phyloP scores from a whole-genome alignment of 2,113 vertebrate genomes.

The Charadrius vociferus region DNA sequence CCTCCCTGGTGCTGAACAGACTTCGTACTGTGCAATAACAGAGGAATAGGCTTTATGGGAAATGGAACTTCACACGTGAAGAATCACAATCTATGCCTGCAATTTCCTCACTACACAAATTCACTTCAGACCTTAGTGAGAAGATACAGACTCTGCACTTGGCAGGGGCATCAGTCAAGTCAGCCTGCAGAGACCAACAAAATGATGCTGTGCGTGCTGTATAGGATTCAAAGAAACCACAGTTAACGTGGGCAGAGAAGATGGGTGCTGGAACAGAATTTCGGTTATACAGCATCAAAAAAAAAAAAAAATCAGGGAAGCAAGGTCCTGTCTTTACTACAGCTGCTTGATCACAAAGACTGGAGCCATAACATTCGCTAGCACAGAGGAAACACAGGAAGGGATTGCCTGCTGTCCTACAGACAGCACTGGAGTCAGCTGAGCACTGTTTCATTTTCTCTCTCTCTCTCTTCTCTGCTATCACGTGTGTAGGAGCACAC shows the following conservation, averaged over 20 bases:
- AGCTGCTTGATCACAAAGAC: not conserved
- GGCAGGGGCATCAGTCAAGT: not conserved
- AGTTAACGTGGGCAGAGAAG: not conserved
- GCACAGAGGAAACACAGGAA: fast-evolving
- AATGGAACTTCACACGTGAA: not conserved
- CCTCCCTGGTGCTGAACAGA: not conserved
- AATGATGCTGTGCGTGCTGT: fast-evolving
- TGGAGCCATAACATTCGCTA: not conserved
- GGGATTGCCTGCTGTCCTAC: not conserved
- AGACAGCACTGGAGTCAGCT: not conserved
- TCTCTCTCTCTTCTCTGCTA: fast-evolving
- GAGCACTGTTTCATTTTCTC: fast-evolving
- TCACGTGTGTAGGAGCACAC: fast-evolving
- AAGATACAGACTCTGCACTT: not conserved
- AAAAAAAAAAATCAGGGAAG: not conserved
- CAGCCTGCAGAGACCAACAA: not conserved
- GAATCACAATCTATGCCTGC: not conserved
- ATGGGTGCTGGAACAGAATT: not conserved
- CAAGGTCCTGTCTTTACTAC: not conserved
- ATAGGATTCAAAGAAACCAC: not conserved
- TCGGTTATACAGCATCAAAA: not conserved
- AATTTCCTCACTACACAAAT: not conserved
- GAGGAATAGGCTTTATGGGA: not conserved
- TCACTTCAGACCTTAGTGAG: not conserved
- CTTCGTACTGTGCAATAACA: not conserved